Conservation (phyloP, 2,113 vertebrate genomes). For the Blennius ocellaris region DNA sequence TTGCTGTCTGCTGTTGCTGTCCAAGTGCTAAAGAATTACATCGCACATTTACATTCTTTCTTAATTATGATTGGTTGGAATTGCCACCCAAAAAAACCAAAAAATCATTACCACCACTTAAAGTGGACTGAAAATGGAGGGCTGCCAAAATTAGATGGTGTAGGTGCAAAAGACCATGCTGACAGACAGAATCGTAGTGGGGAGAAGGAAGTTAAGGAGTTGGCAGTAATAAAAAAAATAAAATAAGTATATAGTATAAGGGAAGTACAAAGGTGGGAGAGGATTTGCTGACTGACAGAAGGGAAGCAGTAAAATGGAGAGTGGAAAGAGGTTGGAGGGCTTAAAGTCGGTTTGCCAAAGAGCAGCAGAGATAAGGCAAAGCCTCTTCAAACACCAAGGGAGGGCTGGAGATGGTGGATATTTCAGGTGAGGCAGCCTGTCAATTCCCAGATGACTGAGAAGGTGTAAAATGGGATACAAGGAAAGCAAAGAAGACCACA, state of each 20-base stretch:
- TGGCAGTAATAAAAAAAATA: slow-evolving; percentile 13
- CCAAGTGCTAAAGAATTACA: slow-evolving; percentile 17
- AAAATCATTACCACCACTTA: slow-evolving; percentile 46
- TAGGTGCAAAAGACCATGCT: slow-evolving; percentile 14
- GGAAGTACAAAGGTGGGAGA: not conserved
- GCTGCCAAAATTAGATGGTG: slow-evolving; percentile 45
- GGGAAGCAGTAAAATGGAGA: slow-evolving; percentile 18
- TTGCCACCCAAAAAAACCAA: slow-evolving; percentile 44
- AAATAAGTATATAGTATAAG: no score
- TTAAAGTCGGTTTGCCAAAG: slow-evolving; percentile 24
- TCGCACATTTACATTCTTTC: slow-evolving; percentile 34
- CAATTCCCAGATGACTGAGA: slow-evolving; percentile 9
- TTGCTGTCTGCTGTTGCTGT: slow-evolving; percentile 4
- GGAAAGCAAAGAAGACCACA: slow-evolving; percentile 4
- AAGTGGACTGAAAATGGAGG: slow-evolving; percentile 43
- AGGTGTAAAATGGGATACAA: slow-evolving; percentile 1
- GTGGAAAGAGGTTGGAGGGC: not conserved
- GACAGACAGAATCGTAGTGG: not conserved
- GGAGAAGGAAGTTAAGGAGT: not conserved
- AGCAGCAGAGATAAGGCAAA: not conserved
- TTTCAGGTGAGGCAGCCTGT: slow-evolving; percentile 20
- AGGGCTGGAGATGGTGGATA: slow-evolving; percentile 20
- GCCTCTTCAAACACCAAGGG: slow-evolving; percentile 19
- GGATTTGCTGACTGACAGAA: slow-evolving; percentile 39
- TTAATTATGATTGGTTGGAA: slow-evolving; percentile 41